Base-by-base conservation (phyloP, 1,140 invertebrate genomes). In the Leptinotarsa lineolata region DNA sequence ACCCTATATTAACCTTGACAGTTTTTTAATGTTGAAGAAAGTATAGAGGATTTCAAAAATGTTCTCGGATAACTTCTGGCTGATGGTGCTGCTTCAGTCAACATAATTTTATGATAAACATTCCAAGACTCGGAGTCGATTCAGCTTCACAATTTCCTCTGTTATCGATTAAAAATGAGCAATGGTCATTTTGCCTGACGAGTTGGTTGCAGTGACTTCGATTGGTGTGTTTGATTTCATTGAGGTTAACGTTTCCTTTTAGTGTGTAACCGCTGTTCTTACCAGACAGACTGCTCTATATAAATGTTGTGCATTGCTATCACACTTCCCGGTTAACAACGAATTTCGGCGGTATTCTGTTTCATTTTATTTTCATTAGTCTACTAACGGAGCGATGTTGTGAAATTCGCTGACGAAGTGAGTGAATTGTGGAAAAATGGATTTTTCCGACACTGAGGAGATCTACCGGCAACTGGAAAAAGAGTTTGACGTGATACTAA, bases 401-500 rank as follows among this genome's bases (percentile, higher is more conserved):
- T n/a, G n/a, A 21, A 60, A 21, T 21, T 6, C n/a, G 15, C 0
- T 60, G 21, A 21, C n/a, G n/a, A 60, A 64, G 61, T 64, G 22
- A 61, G 3, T 46, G 45, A 22, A 11, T 64, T 64, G n/a, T 15
- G 15, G n/a, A 22, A 64, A 21, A 64, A 64, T 64, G 61, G 48
- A 54, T 15, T 54, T 54, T 54, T 54, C n/a, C 12, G 48, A 54
- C 6, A 54, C 48, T 4, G 48, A 54, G 15, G 48, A 54, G 48
- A 54, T 54, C 15, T 54, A 54, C 48, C 48, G 15, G 48, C 48
- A 54, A 18, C 15, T 78, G 46, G 75, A 78, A 48, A 72, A 78
- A 16, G 74, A 78, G 58, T 78, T 76, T 54, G 73, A 78, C 67
- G 74, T 77, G 12, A 68, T 60, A 18, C 63, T 78, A 16, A 70